Base-by-base conservation (phyloP, 2,797 vertebrate species). In the Bradypodion pumilum region DNA sequence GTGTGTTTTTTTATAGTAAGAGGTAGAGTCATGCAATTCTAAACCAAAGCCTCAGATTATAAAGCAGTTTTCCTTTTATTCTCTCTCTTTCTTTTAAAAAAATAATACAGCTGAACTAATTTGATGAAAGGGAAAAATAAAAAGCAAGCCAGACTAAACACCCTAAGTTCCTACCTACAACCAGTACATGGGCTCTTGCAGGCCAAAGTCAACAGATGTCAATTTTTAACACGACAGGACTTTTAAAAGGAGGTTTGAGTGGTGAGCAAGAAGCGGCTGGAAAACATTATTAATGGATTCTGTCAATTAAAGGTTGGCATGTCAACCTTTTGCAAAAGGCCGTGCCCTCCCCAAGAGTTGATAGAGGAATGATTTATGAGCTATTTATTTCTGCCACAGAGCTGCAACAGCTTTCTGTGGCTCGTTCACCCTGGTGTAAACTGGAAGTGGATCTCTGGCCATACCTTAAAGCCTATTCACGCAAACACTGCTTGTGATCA, bases 41-140 rank as follows among this genome's bases (percentile, higher is more conserved):
- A 93, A 94, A 91, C 91, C 82, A 10, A 70, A 91, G 90, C 89
- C 89, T 92, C 3, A 0, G 83, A 87, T 56, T 92, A 86, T 88
- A 92, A 92, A 91, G 91, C 42, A 83, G 85, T 90, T 94, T 94
- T 91, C 85, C 86, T 93, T 90, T 86, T 89, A 83, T 91, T 86
- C 89, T 88, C 84, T 91, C 91, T 52, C 35, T 72, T 37, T 59
- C 82, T 91, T 76, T 77, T 76, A 19, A 86, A 81, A 89, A 91
- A 93, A 91, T n/a, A n/a, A 85, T 90, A 92, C 94, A 94, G 94
- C 94, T 94, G 94, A 95, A 94, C 94, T 94, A 94, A 95, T 95
- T 94, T 87, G 93, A 94, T 95, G 94, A 95, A 95, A 95, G 94
- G 93, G 78, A 83, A 95, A 95, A 94, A 95, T 90, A 95, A 92